Evolutionary conservation across 2,113 vertebrate genomes (phyloP), one percentile per base, ranked within the genome.

Genomic region (Echinops telfairi): DNA sequence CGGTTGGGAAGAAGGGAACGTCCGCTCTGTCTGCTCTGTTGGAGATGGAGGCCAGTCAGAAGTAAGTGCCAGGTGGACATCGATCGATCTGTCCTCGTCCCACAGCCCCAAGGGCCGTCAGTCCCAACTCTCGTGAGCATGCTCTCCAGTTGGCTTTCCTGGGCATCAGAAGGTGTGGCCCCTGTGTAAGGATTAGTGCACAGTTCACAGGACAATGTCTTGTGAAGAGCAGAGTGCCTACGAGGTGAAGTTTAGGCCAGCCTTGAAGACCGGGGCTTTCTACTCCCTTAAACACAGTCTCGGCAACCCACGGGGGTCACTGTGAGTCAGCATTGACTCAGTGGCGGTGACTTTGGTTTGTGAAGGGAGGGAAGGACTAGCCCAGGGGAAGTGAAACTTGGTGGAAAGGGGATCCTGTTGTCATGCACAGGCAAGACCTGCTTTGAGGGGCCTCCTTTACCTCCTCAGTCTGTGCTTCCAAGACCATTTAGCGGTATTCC

Each of bases 21-120:
- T 99, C 99, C 0, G 99, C 98, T 0, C 97, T 99, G 20, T 99
- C 99, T 0, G 99, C 99, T 23, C 97, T 99, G 92, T 97, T 99
- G 96, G 99, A 99, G 97, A 98, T 99, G 98, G 99, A 99, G 83
- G 99, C 99, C 97, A 99, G 97, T 97, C 99, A 99, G 93, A 99
- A 99, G 99, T 99, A 97, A 99, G 99, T 98, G 33, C 36, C 57
- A 22, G 62, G 0, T 29, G 14, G 38, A 66, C 36, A 29, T 19
- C 53, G n/a, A n/a, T n/a, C n/a, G 40, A 38, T 29, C 23, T 3
- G 1, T 20, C 17, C 8, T 6, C 58, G 10, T 20, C 62, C 33
- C 1, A 0, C 4, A 79, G 6, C 60, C 38, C 47, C 0, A 0
- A 79, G 86, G 57, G 22, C 36, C 90, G 75, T 94, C 64, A 57